Evolutionary conservation across 2,113 vertebrate species (phyloP), one percentile per base, ranked within the genome.

Genomic region (Grus americana): DNA sequence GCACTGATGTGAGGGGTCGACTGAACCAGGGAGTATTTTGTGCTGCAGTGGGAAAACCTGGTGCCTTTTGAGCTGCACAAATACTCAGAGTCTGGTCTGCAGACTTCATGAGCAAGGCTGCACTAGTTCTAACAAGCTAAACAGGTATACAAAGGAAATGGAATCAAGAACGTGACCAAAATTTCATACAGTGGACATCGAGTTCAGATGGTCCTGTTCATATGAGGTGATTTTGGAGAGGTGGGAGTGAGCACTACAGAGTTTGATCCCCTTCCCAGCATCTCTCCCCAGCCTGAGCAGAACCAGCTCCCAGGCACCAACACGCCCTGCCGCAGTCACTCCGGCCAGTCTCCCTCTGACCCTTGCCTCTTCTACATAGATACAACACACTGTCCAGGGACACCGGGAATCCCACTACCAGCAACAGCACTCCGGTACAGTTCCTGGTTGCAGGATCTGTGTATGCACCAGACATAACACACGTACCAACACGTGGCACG

Each of bases 211-310:
- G 46, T 29, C 34, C 24, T 30, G 24, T 24, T 54, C 42, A 34
- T 4, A 52, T 1, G 1, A 26, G 19, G 32, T 0, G 5, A 34
- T 44, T 71, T 10, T 23, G 46, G 47, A 54, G 66, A 38, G 32
- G 22, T 12, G 26, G 38, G 34, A 34, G 52, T 6, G 54, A 27
- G n/a, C 3, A 14, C 26, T 6, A 5, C 4, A 18, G 61, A 50
- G 38, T 46, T 14, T 79, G 7, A 18, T 52, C 27, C 23, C 55
- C 12, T 23, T 62, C 38, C 36, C 11, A 18, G 36, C 27, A 32
- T 7, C 38, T 36, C 62, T 54, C 81, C 12, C 40, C 3, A 27
- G 34, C 23, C 42, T 9, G 13, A 23, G 63, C 26, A 57, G 50
- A 57, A 30, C 20, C 26, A 30, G 40, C 62, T 44, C 78, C 40